These are phyloP conservation scores for Melitaea cinxia DNA, from an alignment of 1,140 invertebrate species.

Conservation along the genomic window DNA sequence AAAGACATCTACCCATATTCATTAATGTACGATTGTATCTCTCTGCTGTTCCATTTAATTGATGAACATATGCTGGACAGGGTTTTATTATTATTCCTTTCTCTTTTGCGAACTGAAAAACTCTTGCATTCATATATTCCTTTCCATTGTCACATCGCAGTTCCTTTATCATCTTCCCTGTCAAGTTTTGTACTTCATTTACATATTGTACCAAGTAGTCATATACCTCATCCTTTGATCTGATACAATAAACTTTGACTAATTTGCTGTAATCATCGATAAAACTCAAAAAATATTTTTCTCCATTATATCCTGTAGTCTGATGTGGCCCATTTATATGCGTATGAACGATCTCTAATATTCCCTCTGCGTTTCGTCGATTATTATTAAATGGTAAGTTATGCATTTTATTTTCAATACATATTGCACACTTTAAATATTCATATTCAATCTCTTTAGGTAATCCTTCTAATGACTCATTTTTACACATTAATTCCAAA, in stretches of 20 bases:
- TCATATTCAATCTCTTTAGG: slow-evolving; percentile 15
- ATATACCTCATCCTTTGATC: slow-evolving; percentile 23
- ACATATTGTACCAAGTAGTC: slow-evolving; percentile 30
- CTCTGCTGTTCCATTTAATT: too few relatives aligned
- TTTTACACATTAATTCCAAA: slow-evolving; percentile 13
- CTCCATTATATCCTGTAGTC: slow-evolving; percentile 27
- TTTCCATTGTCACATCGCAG: slow-evolving; percentile 42
- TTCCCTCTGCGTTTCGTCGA: slow-evolving; percentile 7
- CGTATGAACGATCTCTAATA: slow-evolving; percentile 20
- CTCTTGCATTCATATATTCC: slow-evolving; percentile 35
- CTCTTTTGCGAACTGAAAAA: slow-evolving; percentile 24
- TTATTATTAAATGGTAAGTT: slow-evolving; percentile 35
- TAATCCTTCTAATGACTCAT: slow-evolving; percentile 18
- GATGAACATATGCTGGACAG: too few relatives aligned
- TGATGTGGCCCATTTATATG: slow-evolving; percentile 28
- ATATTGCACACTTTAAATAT: slow-evolving; percentile 19
- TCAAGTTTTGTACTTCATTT: slow-evolving; percentile 37
- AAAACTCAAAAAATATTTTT: slow-evolving; percentile 30
- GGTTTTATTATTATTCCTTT: slow-evolving; percentile 30
- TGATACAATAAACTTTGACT: slow-evolving; percentile 29
- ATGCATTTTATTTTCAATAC: slow-evolving; percentile 30
- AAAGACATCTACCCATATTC: too few relatives aligned
- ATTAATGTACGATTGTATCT: too few relatives aligned
- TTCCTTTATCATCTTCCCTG: background rate
- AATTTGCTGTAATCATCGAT: slow-evolving; percentile 30